Conservation (phyloP, 2,113 vertebrate genomes). For the Antennarius striatus region DNA sequence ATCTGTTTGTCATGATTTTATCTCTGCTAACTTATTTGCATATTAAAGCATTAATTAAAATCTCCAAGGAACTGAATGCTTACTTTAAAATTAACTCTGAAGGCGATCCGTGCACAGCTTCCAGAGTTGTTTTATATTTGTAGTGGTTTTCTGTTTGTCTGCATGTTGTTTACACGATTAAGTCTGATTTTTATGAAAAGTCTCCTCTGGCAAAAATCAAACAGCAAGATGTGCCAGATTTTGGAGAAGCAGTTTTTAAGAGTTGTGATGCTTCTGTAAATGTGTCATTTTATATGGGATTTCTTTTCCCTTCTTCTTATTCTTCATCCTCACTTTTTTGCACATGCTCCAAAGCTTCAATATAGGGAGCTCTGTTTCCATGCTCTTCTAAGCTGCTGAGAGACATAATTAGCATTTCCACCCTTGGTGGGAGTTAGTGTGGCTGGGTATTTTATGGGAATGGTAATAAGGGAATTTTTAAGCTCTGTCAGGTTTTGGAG, state of each 20-base stretch:
- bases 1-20: constrained; percentile 86
- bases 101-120: constrained; percentile 66
- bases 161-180: constrained; percentile 68
- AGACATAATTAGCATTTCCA: constrained; percentile 70
- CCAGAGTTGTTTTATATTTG: constrained; percentile 71
- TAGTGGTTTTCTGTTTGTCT: constrained; percentile 64
- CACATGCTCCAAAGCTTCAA: constrained; percentile 50
- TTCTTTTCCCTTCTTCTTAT: constrained; percentile 30
- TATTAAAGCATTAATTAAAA: constrained; percentile 85
- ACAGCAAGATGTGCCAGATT: constrained; percentile 59
- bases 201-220: constrained; percentile 68
- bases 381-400: constrained; percentile 50
- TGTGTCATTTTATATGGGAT: constrained; percentile 61
- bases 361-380: constrained; percentile 52
- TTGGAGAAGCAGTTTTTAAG: constrained; percentile 50
- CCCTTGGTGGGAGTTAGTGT: constrained; percentile 65
- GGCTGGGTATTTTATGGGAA: constrained; percentile 71
- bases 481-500: constrained; percentile 68
- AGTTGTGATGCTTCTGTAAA: constrained; percentile 45
- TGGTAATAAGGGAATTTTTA: constrained; percentile 75
- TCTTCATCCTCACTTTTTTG: constrained; percentile 28
- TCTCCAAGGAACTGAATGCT: constrained; percentile 75
- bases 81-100: constrained; percentile 79
- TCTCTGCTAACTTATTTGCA: constrained; percentile 82
- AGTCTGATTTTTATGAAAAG: constrained; percentile 66